phyloP scores from a whole-genome alignment of 2,797 vertebrate species.

The Oreochromis grahami region DNA sequence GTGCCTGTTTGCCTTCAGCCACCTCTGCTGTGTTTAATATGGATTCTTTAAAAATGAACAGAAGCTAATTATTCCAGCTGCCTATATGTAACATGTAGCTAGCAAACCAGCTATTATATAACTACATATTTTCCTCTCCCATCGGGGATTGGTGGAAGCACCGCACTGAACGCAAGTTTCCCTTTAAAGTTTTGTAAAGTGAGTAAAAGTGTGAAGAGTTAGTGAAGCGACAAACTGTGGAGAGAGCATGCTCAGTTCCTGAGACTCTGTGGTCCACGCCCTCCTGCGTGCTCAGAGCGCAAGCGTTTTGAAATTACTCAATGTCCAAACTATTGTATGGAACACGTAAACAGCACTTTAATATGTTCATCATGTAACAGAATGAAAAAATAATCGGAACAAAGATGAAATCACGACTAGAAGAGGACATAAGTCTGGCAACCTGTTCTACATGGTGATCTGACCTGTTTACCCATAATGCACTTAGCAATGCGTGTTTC shows the following conservation, averaged over 20 bases:
- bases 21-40: background rate
- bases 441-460: background rate
- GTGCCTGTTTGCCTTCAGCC: background rate
- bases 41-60: background rate
- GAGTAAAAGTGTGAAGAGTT: background rate
- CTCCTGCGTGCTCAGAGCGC: background rate
- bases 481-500: background rate
- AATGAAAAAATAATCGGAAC: background rate
- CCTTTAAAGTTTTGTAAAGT: too few species aligned
- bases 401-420: background rate
- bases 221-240: background rate
- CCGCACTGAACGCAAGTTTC: too few species aligned
- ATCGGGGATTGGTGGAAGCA: too few species aligned
- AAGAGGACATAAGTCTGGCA: background rate
- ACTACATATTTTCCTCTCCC: too few species aligned
- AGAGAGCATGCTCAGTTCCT: background rate
- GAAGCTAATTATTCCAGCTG: background rate
- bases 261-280: background rate
- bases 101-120: too few species aligned
- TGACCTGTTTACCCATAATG: background rate
- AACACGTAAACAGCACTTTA: background rate
- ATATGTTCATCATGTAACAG: background rate
- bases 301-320: rapidly evolving
- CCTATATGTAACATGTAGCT: background rate
- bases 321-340: background rate